These are phyloP conservation scores for Virgularia gustaviana DNA, from an alignment of 92 coral and sea anemone genomes.

Conservation along the genomic window DNA sequence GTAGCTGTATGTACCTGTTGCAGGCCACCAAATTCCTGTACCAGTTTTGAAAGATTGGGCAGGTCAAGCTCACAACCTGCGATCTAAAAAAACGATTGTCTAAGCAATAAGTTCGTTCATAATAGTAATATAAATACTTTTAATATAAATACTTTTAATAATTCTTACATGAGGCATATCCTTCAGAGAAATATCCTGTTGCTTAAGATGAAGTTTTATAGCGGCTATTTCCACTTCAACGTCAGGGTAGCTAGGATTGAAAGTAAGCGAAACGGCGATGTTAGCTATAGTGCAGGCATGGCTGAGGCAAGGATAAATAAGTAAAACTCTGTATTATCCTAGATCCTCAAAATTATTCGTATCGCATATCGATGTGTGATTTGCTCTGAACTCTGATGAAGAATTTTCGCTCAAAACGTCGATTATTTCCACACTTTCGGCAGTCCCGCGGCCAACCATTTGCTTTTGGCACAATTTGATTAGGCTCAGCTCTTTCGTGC, in stretches of 20 bases:
- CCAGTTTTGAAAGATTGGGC: slow-evolving; percentile 72
- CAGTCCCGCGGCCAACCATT: too few relatives aligned
- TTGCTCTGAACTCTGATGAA: too few relatives aligned
- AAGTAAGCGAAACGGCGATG: not conserved
- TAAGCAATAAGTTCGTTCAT: not conserved
- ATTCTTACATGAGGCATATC: slow-evolving; percentile 81
- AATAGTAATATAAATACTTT: not conserved
- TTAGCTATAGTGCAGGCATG: not conserved
- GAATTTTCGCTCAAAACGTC: too few relatives aligned
- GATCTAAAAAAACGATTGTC: slow-evolving; percentile 49
- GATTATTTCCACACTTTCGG: too few relatives aligned
- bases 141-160: too few relatives aligned
- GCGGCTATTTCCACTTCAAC: slow-evolving; percentile 78
- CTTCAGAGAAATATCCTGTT: slow-evolving; percentile 66
- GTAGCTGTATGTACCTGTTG: too few relatives aligned
- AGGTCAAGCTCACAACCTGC: slow-evolving; percentile 90
- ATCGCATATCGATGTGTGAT: too few relatives aligned
- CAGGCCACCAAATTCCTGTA: slow-evolving; percentile 82
- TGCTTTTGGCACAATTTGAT: too few relatives aligned
- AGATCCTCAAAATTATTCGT: too few relatives aligned
- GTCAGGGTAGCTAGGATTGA: slow-evolving; percentile 64
- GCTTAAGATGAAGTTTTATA: slow-evolving; percentile 71
- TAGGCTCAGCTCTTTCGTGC: too few relatives aligned
- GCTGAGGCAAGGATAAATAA: too few relatives aligned
- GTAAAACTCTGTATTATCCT: too few relatives aligned